A percentile compares a stretch with the other conserved stretches of the same genome.
These are phyloP conservation scores for Blastobasis lacticolella DNA, from an alignment of 2,888 invertebrate species.

Conservation along the genomic window DNA sequence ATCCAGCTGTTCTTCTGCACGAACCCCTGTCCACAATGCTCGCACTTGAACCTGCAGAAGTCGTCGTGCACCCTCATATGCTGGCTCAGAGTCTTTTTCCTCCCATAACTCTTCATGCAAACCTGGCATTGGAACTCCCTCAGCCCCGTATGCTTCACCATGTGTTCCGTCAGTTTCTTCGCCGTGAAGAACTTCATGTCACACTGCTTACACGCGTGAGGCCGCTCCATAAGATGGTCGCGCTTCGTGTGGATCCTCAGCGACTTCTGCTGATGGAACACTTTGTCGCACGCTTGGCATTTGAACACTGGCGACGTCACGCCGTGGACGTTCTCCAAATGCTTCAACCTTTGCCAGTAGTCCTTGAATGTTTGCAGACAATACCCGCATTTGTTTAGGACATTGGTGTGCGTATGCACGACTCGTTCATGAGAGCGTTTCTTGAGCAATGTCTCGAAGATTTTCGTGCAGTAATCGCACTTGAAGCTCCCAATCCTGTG, in stretches of 20 bases:
- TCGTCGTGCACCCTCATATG: conserved; percentile 35
- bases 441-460: conserved; percentile 18
- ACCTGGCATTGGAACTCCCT: conserved; percentile 39
- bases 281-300: conserved; percentile 40
- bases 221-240: conserved; percentile 41
- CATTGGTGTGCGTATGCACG: conserved; percentile 24
- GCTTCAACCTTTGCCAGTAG: conserved; percentile 18
- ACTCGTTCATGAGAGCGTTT: conserved; percentile 20
- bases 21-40: conserved; percentile 31
- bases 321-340: conserved; percentile 19
- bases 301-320: conserved; percentile 20
- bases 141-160: conserved; percentile 38
- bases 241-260: conserved; percentile 36
- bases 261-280: conserved; percentile 30
- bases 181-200: conserved; percentile 38
- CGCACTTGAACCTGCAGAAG: conserved; percentile 24
- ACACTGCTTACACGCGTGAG: conserved; percentile 33
- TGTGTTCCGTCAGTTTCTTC: conserved; percentile 35
- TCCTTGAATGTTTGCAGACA: conserved; percentile 20
- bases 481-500: conserved; percentile 21
- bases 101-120: conserved; percentile 36
- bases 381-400: conserved; percentile 20
- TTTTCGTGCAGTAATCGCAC: conserved; percentile 22
- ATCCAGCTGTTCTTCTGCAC: conserved; percentile 47
- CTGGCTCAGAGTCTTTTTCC: conserved; percentile 39